Evolutionary conservation across 2,113 vertebrate species (phyloP), one percentile per base, ranked within the genome.

Genomic region (Lasiurus cinereus): DNA sequence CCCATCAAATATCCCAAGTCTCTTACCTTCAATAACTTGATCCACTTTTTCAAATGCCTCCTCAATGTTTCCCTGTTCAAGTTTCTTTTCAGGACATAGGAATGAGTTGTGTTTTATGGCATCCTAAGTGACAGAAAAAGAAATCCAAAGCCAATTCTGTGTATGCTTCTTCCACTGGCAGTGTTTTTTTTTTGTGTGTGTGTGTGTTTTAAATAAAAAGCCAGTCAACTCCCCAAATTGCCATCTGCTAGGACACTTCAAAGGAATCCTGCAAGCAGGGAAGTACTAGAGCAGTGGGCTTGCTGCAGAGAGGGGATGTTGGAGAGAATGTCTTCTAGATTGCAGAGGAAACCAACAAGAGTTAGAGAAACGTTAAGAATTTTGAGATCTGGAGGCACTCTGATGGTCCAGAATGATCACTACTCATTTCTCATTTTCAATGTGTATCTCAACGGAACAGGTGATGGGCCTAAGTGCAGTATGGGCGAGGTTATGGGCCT

Each of bases 21-120:
- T 18, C 92, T 93, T 96, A 98, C 98, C 98, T 98, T 98, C 97
- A 83, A 98, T 16, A 54, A 98, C 96, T 64, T 98, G 96, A 79
- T 98, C 98, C 2, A 96, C 98, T 36, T 90, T 97, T 92, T 96
- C 90, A 97, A 98, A 98, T 29, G 97, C 98, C 74, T 98, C 92
- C 77, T 97, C 95, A 39, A 87, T 52, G 83, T 98, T 96, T 95
- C 98, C 98, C 95, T 97, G 96, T 92, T 98, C 97, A 64, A 98
- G 92, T 96, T 97, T 98, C 66, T 96, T 98, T 83, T 97, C 96
- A 89, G 97, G 74, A 79, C 84, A 92, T 27, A 98, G 86, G 83
- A 97, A 98, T 46, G 98, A 98, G 31, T 96, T 96, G 80, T 97
- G 85, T 83, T 95, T 94, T 91, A 98, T 96, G 83, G 98, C 96